Evolutionary conservation across 1,140 invertebrate species (phyloP).

Genomic region (Rhyzopertha dominica): DNA sequence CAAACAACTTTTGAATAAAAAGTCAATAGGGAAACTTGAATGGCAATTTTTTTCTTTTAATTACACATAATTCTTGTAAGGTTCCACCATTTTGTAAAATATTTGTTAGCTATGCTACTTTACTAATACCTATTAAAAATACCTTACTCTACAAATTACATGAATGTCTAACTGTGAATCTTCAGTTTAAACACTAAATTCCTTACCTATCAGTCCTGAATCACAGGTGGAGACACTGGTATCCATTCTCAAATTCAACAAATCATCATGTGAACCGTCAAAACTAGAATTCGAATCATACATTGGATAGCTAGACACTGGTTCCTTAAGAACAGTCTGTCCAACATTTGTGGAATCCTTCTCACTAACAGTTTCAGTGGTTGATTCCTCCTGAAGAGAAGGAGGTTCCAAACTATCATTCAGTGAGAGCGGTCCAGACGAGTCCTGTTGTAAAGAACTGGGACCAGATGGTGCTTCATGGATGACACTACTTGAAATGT

Average conservation of each 20-base stretch:
- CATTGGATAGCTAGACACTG: slow-evolving; percentile 15
- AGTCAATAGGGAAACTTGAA: no score
- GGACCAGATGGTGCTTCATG: slow-evolving; percentile 53
- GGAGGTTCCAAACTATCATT: slow-evolving; percentile 41
- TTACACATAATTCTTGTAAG: no score
- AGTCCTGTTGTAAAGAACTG: slow-evolving; percentile 43
- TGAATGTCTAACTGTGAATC: no score
- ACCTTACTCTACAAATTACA: no score
- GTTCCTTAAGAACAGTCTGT: not conserved
- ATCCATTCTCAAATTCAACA: slow-evolving; percentile 32
- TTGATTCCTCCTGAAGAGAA: slow-evolving; percentile 37
- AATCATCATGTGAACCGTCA: slow-evolving; percentile 34
- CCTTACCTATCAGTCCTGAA: slow-evolving; percentile 38
- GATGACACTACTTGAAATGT: slow-evolving; percentile 53
- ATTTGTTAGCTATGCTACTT: no score
- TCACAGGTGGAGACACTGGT: slow-evolving; percentile 39
- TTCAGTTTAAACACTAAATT: no score
- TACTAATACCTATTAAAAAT: no score
- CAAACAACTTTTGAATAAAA: no score
- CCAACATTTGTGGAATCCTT: slow-evolving; percentile 14
- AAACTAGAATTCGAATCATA: slow-evolving; percentile 41
- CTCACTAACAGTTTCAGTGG: slow-evolving; percentile 32
- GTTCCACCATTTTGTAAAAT: no score
- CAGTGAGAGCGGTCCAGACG: slow-evolving; percentile 36
- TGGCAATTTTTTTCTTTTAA: no score